Base-by-base conservation (phyloP, 2,888 invertebrate genomes). In the Athalia circularis region DNA sequence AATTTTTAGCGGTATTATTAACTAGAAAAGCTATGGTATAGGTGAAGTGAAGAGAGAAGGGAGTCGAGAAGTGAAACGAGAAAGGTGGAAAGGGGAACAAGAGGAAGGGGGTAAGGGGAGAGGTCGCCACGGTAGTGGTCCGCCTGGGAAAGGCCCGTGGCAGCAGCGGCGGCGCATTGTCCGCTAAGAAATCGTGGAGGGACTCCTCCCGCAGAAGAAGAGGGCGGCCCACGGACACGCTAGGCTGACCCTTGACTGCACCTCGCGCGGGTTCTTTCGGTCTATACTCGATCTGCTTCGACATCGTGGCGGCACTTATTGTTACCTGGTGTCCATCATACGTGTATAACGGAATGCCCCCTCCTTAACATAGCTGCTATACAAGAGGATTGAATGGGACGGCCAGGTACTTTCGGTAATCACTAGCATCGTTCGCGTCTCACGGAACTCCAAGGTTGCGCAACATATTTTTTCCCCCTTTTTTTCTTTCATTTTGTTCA, bases 111-210 rank as follows among this genome's bases (percentile, higher is more conserved):
- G 15, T 62, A 3, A 15, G 81, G 82, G 85, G 89, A 87, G 88
- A 89, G 88, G 87, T 89, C 89, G 89, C 89, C 86, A 89, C 88
- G 89, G 87, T 89, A 83, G 88, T 89, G 87, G 88, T 89, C 88
- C 84, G 89, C 89, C 90, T 89, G 90, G 90, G 90, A 90, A 89
- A 89, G 86, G 86, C 68, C 62, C 76, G 61, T 65, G 79, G 79
- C 68, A 79, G 57, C 29, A 29, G 29, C 29, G 47, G 47, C 72
- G 59, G 61, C 59, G 15, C 72, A 59, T 72, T 59, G 72, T 61
- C 47, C 45, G 13, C 72, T 45, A 77, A 67, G 74, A 72, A 65
- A 77, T 78, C 67, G 61, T 61, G 70, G 68, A 84, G 86, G 85
- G 68, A 52, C 68, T 52, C 52, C 54, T 52, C 68, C 52, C 43